Evolutionary conservation across 2,797 vertebrate genomes (phyloP), one percentile per base, ranked within the genome.

Genomic region (Eulemur mongoz): DNA sequence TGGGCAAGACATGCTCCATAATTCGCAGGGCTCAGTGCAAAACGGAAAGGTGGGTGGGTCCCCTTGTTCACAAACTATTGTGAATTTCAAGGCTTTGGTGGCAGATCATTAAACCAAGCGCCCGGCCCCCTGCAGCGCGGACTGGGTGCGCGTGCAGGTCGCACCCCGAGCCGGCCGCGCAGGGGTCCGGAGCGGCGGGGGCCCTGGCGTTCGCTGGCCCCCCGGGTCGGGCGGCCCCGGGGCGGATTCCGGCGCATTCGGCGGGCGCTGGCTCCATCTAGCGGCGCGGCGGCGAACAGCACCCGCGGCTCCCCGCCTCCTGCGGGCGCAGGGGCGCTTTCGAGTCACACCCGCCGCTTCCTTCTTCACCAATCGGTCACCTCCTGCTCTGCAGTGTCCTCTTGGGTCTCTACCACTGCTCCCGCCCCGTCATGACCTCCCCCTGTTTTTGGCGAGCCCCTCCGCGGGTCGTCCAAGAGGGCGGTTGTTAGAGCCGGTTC

Each of bases 261-360:
- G 83, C 72, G 67, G 92, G 75, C 63, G 50, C 88, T 23, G 73
- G 0, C 93, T 12, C 98, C 97, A 97, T 79, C 98, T 98, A 96
- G 98, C 80, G 98, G 70, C 20, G 2, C 0, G 0, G 18, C 0
- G 48, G 76, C 14, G 85, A 78, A 88, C 92, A 65, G 82, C 94
- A 75, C 32, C 57, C 15, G 9, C 45, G n/a, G 69, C 48, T 73
- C 23, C 10, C 12, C 63, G 0, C 10, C 12, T 57, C 0, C 13
- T 11, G 2, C 0, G 43, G 4, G 2, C 17, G 0, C 0, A 5
- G 13, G 15, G 8, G 15, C 1, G 67, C 12, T 8, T 27, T 3
- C 0, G 4, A 7, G 52, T 25, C 22, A 32, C 23, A 1, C 5
- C 0, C 6, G 80, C 25, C 0, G 11, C 30, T 18, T 4, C 18